Evolutionary conservation across 1,140 invertebrate genomes (phyloP), one percentile per base, ranked within the genome.

Genomic region (Philopotamus ludificatus): DNA sequence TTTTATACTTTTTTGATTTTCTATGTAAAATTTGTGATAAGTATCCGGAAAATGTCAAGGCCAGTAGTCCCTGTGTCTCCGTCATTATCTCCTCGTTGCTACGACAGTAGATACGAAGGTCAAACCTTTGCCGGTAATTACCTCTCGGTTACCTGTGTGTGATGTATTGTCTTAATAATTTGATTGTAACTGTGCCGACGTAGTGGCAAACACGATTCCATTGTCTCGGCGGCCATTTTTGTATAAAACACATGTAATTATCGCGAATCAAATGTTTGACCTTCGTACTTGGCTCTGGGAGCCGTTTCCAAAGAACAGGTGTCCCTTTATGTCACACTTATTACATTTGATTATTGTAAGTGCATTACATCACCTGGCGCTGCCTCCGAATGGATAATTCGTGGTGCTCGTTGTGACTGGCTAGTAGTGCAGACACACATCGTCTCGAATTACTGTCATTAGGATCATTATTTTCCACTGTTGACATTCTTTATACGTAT

Each of bases 91-190:
- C 16, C 51, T 55, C 25, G 28, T 15, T 55, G 23, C 39, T 57
- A 57, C 20, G 54, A 57, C 54, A 57, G 44, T 62, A 54, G 51
- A 55, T 51, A 10, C 61, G 50, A 54, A 63, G 61, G 61, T 62
- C 59, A 62, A 57, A n/a, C 26, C 42, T 21, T 47, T 47, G 44
- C 34, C 51, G 41, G 23, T 63, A 63, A 63, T 63, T 54, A 55
- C 61, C 51, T 25, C 2, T 42, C 23, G 23, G 41, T 28, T 63
- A 41, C 61, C 23, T 18, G 61, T 58, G n/a, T n/a, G 57, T 63
- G 60, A 63, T 63, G 44, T 67, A 63, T 58, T 60, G 47, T 68
- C 47, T 45, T 53, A 66, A 47, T 66, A 63, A 59, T 67, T 63
- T 49, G 61, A 60, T 50, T 64, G 61, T 45, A 60, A 34, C 28